phyloP scores from a whole-genome alignment of 1,140 invertebrate species.

The Cyphomyrmex costatus region DNA sequence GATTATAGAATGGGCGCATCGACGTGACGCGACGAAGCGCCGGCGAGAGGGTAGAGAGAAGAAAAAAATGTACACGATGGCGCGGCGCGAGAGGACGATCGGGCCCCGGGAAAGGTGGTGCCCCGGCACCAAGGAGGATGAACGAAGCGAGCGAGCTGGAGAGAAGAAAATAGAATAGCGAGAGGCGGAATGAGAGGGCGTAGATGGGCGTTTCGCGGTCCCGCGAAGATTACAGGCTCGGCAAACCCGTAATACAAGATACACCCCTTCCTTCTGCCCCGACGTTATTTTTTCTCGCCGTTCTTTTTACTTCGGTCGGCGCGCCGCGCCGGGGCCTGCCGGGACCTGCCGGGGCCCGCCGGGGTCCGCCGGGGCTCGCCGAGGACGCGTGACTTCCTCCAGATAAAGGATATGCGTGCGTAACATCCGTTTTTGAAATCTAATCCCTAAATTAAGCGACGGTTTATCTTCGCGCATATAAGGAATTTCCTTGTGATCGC shows the following conservation, averaged over 20 bases:
- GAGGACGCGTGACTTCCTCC: slow-evolving; percentile 3
- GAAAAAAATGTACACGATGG: slow-evolving; percentile 47
- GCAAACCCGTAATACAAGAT: slow-evolving; percentile 85
- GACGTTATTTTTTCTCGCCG: slow-evolving; percentile 58
- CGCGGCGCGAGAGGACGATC: slow-evolving; percentile 66
- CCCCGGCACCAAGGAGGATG: slow-evolving; percentile 44
- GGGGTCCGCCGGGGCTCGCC: background rate
- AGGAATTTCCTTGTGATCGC: background rate
- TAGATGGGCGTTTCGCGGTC: slow-evolving; percentile 86
- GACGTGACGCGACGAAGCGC: slow-evolving; percentile 53
- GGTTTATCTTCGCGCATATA: no score
- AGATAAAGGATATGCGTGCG: background rate
- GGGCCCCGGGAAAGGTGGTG: slow-evolving; percentile 68
- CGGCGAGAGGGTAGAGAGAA: slow-evolving; percentile 9
- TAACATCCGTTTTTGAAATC: background rate
- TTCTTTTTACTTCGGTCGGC: slow-evolving; percentile 10
- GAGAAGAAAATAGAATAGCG: slow-evolving; percentile 76
- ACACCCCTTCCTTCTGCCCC: slow-evolving; percentile 69
- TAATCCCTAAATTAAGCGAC: background rate
- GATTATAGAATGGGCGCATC: slow-evolving; percentile 79
- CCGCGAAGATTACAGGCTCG: slow-evolving; percentile 86
- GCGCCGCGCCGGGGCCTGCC: background rate
- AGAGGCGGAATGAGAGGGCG: slow-evolving; percentile 80
- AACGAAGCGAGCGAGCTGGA: slow-evolving; percentile 44
- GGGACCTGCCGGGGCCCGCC: background rate